Evolutionary conservation across 2,888 invertebrate species (phyloP), one percentile per base, ranked within the genome.

Genomic region (Gymnoscelis rufifasciata): DNA sequence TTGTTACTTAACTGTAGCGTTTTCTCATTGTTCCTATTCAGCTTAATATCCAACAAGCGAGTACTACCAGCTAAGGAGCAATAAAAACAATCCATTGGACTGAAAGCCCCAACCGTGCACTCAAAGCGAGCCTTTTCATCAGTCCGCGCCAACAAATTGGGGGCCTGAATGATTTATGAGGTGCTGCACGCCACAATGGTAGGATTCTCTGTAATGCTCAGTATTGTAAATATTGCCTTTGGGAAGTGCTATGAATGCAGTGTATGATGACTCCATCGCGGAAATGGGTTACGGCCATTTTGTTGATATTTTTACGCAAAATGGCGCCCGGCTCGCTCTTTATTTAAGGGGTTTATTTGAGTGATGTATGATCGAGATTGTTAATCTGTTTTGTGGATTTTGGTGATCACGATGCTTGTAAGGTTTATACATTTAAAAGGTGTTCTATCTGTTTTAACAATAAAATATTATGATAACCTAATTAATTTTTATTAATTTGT

Each of bases 121-220:
- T 35, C 11, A 64, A 63, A 60, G 54, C 60, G 58, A 51, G 62
- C 60, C 69, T 64, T 73, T 74, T 73, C 73, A 74, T 73, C 73
- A 72, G 68, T 61, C 66, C 56, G 58, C 62, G 61, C 61, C 64
- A 67, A 68, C 73, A 71, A 74, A 73, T 72, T 72, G 71, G 68
- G 72, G 67, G 62, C 61, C 62, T 69, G 73, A 71, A 72, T 74
- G 73, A 74, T 74, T 74, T 73, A 74, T 69, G 71, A 67, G 67
- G 65, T 68, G 64, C 62, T 52, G 57, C 55, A 60, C 56, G 38
- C 38, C 57, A 65, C 64, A 63, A 64, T 64, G 57, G 55, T 38
- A 50, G 37, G 44, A 39, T 59, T 52, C 54, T 51, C 52, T 54
- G 56, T 59, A 60, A 60, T 58, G 59, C 53, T 43, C 43, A 39